phyloP scores from a whole-genome alignment of 2,113 vertebrate species.

The Osmerus mordax region DNA sequence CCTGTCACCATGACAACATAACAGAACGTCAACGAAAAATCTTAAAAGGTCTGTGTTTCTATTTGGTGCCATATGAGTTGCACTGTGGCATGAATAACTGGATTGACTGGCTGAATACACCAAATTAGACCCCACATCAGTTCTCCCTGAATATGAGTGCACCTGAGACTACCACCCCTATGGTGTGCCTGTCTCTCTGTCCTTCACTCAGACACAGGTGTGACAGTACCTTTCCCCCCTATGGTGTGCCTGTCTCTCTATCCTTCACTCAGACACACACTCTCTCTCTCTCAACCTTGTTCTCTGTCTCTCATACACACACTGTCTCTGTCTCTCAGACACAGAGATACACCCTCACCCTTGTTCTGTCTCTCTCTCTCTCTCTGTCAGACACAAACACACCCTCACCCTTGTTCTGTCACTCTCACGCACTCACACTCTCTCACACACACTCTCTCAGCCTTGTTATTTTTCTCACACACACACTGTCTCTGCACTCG shows the following conservation, averaged over 20 bases:
- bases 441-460: no score
- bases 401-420: no score
- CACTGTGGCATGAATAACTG: neutral
- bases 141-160: slow-evolving; percentile 4
- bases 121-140: slow-evolving; percentile 11
- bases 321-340: no score
- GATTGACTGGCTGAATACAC: neutral
- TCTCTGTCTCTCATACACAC: neutral
- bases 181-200: neutral
- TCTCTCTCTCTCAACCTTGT: no score
- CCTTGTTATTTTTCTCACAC: no score
- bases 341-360: neutral
- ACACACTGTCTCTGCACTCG: slow-evolving; percentile 1
- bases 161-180: neutral
- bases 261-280: no score
- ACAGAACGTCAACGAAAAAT: slow-evolving; percentile 11
- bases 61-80: neutral
- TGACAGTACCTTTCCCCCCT: no score
- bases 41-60: neutral
- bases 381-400: neutral
- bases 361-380: slow-evolving; percentile 4
- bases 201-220: no score
- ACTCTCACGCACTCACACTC: no score
- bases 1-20: slow-evolving; percentile 2
- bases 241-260: neutral